Conservation (phyloP, 64 coral and sea anemone genomes). For the Montipora cactus region DNA sequence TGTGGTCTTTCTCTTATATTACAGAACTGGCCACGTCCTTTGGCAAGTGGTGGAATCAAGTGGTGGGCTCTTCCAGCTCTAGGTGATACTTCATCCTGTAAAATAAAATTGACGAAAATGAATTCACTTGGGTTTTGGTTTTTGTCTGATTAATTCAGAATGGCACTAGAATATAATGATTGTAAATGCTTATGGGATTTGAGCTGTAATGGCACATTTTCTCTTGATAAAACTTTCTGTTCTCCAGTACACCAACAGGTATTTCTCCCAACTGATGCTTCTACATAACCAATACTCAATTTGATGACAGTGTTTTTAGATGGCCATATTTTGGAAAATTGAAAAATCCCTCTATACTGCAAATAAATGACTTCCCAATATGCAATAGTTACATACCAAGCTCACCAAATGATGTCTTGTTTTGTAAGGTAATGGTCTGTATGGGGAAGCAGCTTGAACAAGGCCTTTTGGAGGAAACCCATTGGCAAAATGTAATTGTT, state of each 20-base stretch:
- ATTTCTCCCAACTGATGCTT: too few relatives aligned
- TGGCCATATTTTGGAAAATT: too few relatives aligned
- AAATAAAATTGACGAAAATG: background rate
- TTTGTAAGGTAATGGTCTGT: conserved; percentile 9
- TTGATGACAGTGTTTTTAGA: too few relatives aligned
- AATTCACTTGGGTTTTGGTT: background rate
- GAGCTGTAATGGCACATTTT: background rate
- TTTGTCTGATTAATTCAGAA: background rate
- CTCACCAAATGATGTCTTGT: conserved; percentile 62
- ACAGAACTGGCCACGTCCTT: conserved; percentile 73
- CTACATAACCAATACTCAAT: too few relatives aligned
- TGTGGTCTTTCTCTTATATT: conserved; percentile 56
- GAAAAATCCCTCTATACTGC: too few relatives aligned
- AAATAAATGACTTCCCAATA: too few relatives aligned
- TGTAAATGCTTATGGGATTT: too few relatives aligned
- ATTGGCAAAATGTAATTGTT: conserved; percentile 94
- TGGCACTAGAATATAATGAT: too few relatives aligned
- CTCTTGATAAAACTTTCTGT: too few relatives aligned
- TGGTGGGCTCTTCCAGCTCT: conserved; percentile 16
- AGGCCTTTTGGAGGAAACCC: conserved; percentile 91
- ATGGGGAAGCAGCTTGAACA: conserved; percentile 46
- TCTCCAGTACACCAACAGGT: too few relatives aligned
- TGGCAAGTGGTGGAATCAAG: conserved; percentile 81
- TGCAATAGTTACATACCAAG: conserved; percentile 65
- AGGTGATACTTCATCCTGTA: conserved; percentile 65